Percentiles rank a stretch among this genome's conserved stretches.
phyloP scores from a whole-genome alignment of 1,140 invertebrate genomes.

The Zaprionus taronus region DNA sequence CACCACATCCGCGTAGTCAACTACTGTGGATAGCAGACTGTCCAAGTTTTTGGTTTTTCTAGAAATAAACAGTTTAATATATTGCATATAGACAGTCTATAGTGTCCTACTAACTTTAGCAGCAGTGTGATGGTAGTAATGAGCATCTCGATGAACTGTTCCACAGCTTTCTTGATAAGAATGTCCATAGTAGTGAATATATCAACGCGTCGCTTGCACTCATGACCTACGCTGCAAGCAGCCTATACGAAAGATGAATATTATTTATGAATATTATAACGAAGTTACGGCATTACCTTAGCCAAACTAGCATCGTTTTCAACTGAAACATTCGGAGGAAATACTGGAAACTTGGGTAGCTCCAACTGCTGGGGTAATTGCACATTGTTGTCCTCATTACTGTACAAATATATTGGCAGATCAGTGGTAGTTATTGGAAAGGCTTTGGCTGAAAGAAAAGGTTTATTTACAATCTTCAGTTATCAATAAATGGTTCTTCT shows the following conservation, averaged over 20 bases:
- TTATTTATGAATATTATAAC: neutral
- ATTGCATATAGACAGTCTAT: rapidly evolving
- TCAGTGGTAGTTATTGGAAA: constrained; percentile 90
- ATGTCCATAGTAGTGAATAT: constrained; percentile 86
- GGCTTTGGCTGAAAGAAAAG: constrained; percentile 85
- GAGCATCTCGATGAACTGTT: constrained; percentile 87
- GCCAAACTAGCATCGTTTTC: constrained; percentile 95
- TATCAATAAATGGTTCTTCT: neutral
- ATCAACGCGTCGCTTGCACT: constrained; percentile 92
- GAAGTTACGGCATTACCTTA: constrained; percentile 86
- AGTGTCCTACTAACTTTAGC: constrained; percentile 55
- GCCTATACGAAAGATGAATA: constrained; percentile 26
- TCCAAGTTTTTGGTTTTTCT: constrained; percentile 83
- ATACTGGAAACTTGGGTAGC: constrained; percentile 92
- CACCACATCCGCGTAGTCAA: constrained; percentile 79
- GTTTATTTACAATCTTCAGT: neutral
- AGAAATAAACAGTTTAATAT: neutral
- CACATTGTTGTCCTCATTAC: constrained; percentile 94
- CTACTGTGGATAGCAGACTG: constrained; percentile 68
- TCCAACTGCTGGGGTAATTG: constrained; percentile 88
- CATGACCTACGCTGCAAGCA: constrained; percentile 94
- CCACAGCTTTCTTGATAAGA: constrained; percentile 88
- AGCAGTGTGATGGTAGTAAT: constrained; percentile 85
- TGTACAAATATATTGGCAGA: constrained; percentile 92
- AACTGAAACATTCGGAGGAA: constrained; percentile 91